Evolutionary conservation across 37 sponge, comb jelly and placozoan genomes (phyloP), one percentile per base, ranked within the genome.

Genomic region (Diacarnus erythraeanus): DNA sequence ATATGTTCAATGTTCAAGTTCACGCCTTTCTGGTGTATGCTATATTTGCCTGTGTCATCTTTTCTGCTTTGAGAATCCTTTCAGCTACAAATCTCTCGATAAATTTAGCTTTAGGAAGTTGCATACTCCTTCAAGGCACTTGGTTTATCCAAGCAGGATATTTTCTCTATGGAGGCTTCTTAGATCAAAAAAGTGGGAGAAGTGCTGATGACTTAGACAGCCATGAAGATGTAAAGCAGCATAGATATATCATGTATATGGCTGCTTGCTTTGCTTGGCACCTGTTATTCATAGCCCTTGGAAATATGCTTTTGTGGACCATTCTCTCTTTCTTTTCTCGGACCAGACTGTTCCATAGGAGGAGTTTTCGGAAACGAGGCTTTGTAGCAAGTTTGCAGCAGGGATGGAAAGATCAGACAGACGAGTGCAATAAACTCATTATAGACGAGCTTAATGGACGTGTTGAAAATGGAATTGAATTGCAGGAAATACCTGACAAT

Each of bases 91-190:
- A 89, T 27, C 63, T 89, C 12, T n/a, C 80, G 26, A 70, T 89
- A 60, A 89, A 89, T 33, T 3, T 66, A 4, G 74, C 71, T 3
- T 39, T 89, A 6, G 42, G 64, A 25, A 83, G 71, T 43, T 20
- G 78, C 3, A 71, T 89, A 12, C 30, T 84, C 3, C 42, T 83
- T 3, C 90, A 89, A 57, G 90, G 90, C 2, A 79, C 84, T 0
- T 89, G 90, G 90, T 89, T 89, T 38, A 80, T 84, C n/a, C 84
- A 89, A 59, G 76, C 71, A 8, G 84, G 77, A 17, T 10, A 68
- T 37, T 65, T 80, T 21, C 54, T 84, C 42, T 84, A 67, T 27
- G 60, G 66, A 5, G 66, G 66, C 2, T 65, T 65, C 33, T 30
- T 65, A 31, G 51, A 47, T 15, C 66, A 61, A 44, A 36, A 71